phyloP scores from a whole-genome alignment of 2,888 invertebrate genomes.

The Cinara cedri region DNA sequence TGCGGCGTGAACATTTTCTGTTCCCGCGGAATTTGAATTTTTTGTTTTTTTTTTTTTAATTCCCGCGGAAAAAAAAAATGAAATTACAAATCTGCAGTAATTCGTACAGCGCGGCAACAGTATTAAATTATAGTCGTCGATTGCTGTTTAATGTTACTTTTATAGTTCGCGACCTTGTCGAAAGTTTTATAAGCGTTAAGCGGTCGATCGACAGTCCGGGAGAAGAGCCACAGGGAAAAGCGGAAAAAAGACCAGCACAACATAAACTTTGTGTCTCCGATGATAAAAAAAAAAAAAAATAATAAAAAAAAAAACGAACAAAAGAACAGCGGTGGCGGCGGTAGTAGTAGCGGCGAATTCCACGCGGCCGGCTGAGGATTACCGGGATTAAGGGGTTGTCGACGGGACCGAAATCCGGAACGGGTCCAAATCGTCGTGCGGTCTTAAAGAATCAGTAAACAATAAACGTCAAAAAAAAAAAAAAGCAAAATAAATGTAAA shows the following conservation, averaged over 20 bases:
- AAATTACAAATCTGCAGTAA: no score
- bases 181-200: not conserved
- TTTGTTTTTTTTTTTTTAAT: no score
- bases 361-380: not conserved
- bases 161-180: not conserved
- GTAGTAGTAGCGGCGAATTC: no score
- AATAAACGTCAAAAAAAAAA: constrained; percentile 38
- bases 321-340: no score
- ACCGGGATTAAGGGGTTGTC: not conserved
- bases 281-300: not conserved
- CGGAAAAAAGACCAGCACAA: not conserved
- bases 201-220: not conserved
- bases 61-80: no score
- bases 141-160: not conserved
- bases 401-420: not conserved
- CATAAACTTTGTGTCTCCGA: not conserved
- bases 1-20: no score
- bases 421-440: not conserved
- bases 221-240: no score
- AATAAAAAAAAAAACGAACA: no score
- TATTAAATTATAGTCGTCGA: not conserved
- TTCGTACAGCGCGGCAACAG: not conserved
- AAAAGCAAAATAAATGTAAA: not conserved
- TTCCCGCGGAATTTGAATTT: no score
- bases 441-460: constrained; percentile 18